Conservation (phyloP, 2,113 vertebrate species). For the Phyllostomus hastatus region DNA sequence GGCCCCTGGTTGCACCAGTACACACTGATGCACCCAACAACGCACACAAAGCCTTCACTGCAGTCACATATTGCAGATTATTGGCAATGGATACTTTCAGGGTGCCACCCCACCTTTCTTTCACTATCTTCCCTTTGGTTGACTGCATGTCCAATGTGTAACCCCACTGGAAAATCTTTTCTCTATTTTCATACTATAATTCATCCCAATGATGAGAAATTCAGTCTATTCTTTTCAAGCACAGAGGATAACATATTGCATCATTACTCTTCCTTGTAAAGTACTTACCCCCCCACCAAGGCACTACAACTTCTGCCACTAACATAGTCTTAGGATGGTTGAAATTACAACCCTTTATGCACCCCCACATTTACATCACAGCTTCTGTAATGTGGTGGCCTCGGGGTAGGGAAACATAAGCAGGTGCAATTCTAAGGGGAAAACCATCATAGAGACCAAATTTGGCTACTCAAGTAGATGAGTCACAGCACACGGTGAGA, state of each 20-base stretch:
- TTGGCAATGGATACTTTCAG: neutral
- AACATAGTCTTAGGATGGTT: neutral
- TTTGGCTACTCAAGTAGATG: conserved; percentile 15
- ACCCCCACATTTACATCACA: conserved; percentile 12
- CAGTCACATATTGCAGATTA: neutral
- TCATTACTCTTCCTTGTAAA: conserved; percentile 26
- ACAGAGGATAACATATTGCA: neutral
- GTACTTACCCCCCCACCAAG: neutral
- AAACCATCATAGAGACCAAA: conserved; percentile 21
- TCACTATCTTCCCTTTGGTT: neutral
- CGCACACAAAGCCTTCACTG: neutral
- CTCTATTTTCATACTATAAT: neutral
- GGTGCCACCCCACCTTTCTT: neutral
- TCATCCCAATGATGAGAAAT: neutral
- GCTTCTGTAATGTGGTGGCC: neutral
- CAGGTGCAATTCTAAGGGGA: neutral
- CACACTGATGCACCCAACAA: neutral
- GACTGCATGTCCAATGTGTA: neutral
- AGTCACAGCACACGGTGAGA: conserved; percentile 24
- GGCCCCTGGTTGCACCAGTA: neutral
- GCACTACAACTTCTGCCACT: neutral
- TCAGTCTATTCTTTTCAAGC: neutral
- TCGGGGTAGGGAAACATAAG: neutral
- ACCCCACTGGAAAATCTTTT: neutral
- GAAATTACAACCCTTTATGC: conserved; percentile 8